These are phyloP conservation scores for Paragorgia papillata DNA, from an alignment of 92 coral and sea anemone species.

Conservation along the genomic window DNA sequence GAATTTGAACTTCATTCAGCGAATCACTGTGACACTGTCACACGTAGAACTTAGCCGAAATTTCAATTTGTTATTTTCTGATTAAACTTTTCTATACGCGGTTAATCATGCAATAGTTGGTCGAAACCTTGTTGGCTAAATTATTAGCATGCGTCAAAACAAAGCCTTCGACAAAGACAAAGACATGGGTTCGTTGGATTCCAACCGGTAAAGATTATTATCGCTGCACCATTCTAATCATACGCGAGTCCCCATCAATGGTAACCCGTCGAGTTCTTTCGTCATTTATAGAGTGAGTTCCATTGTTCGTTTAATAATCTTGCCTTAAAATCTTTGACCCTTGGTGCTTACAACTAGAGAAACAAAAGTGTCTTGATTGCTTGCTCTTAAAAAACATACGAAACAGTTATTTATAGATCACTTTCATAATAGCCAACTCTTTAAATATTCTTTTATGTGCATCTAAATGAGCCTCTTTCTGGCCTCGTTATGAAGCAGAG, in stretches of 20 bases:
- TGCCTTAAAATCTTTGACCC: background rate
- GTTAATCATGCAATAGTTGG: background rate
- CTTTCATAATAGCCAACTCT: no score
- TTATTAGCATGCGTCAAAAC: background rate
- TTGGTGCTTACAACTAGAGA: background rate
- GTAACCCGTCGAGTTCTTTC: background rate
- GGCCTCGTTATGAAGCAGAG: background rate
- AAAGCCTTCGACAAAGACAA: background rate
- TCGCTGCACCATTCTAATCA: background rate
- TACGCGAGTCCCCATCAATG: background rate
- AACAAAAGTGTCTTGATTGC: background rate
- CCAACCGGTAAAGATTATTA: background rate
- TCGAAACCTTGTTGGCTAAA: background rate
- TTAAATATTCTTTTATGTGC: no score
- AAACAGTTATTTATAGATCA: background rate
- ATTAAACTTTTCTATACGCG: background rate
- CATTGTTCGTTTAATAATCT: background rate
- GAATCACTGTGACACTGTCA: no score
- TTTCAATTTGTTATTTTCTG: background rate
- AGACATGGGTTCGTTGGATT: background rate
- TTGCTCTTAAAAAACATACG: background rate
- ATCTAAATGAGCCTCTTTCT: no score
- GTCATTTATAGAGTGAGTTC: background rate
- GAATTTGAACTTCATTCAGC: no score
- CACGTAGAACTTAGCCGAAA: no score